Evolutionary conservation across 2,888 invertebrate species (phyloP), one percentile per base, ranked within the genome.

Genomic region (Acanthopleura granulata): DNA sequence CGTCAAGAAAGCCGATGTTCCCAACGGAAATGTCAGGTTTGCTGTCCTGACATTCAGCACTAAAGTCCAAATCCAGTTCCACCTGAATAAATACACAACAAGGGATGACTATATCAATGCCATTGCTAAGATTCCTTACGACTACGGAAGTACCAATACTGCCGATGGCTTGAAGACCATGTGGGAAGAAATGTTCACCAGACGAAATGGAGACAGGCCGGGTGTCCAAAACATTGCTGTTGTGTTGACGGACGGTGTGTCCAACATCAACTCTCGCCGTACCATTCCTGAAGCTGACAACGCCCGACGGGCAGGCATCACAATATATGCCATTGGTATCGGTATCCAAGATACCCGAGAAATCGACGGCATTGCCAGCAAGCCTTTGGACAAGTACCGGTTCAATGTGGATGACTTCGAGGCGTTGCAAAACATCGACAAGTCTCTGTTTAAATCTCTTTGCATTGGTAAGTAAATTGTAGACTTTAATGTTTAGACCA

Each of bases 281-380:
- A 83, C 83, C 18, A 71, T 82, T 22, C 79, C 81, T 15, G 79
- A 81, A 71, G 84, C 84, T 16, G 76, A 77, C 61, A 49, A 27
- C 15, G 79, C 77, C 18, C 66, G 78, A 50, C 61, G 66, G 25
- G 49, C 76, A 25, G 81, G 80, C 27, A 85, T 86, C 30, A 77
- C 81, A 29, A 79, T 85, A 18, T 83, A 84, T 75, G 86, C 82
- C 61, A 81, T 86, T 70, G 86, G 86, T 74, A 84, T 86, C 51
- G 83, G 83, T 15, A 75, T 85, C 29, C 78, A 76, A 30, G 84
- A 85, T 72, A 79, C 81, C 18, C 79, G 77, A 18, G 88, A 88
- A 75, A 74, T 88, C 40, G 80, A 84, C 73, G 80, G 76, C 49
- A 86, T 88, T n/a, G 86, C 85, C 62, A 82, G 81, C 62, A 71